Evolutionary conservation across 2,797 vertebrate species (phyloP).

Genomic region (Enteromius unitaeniatus): DNA sequence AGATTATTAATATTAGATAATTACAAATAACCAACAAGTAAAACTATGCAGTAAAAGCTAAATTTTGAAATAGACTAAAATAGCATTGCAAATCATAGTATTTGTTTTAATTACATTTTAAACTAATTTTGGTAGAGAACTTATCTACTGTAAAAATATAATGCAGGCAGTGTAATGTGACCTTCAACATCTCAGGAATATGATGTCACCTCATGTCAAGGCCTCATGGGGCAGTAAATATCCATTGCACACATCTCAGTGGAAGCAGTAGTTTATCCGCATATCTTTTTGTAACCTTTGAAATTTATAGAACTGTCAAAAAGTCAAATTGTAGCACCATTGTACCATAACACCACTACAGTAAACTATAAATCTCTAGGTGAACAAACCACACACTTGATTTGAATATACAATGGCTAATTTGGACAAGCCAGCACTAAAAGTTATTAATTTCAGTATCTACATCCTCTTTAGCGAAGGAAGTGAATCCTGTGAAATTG

Average conservation of each 20-base stretch:
- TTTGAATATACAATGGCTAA: slow-evolving; percentile 38
- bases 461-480: slow-evolving; percentile 62
- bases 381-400: slow-evolving; percentile 44
- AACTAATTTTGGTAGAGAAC: too few species aligned
- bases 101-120: too few species aligned
- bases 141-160: background rate
- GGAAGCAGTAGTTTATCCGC: background rate
- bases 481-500: slow-evolving; percentile 57
- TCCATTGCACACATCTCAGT: background rate
- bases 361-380: slow-evolving; percentile 32
- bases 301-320: background rate
- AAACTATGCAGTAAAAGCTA: too few species aligned
- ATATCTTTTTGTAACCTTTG: background rate
- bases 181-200: background rate
- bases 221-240: background rate
- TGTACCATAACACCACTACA: background rate
- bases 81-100: too few species aligned
- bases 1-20: too few species aligned
- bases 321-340: too few species aligned
- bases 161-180: background rate
- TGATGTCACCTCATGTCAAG: background rate
- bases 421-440: slow-evolving; percentile 27
- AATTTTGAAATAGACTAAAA: too few species aligned
- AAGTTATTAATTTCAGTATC: slow-evolving; percentile 47
- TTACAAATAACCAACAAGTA: too few species aligned